Evolutionary conservation across 2,797 vertebrate species (phyloP).

Genomic region (Tapera naevia): DNA sequence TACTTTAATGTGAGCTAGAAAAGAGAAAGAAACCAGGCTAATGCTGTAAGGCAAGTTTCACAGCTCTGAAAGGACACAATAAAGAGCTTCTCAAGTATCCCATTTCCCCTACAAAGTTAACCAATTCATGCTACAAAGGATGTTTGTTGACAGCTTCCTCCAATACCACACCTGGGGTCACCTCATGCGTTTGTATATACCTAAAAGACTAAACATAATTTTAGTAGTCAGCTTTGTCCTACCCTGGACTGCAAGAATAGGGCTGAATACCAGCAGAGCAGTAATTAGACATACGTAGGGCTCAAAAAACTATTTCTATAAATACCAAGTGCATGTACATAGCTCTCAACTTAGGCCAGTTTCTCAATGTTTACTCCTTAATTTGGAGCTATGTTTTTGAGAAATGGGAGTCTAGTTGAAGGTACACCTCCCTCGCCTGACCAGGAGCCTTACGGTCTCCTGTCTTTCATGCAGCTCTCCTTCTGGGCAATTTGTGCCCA

Average conservation of each 20-base stretch:
- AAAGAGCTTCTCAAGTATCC: neutral
- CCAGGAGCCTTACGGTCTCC: neutral
- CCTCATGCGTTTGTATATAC: neutral
- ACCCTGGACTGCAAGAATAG: neutral
- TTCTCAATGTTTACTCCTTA: neutral
- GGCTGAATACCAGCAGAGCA: neutral
- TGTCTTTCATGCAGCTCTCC: neutral
- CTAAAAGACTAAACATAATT: neutral
- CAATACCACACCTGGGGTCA: neutral
- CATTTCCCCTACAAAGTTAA: neutral
- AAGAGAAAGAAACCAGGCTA: neutral
- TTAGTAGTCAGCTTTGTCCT: neutral
- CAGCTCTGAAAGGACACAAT: neutral
- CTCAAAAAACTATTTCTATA: neutral
- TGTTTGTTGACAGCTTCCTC: neutral
- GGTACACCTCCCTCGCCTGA: neutral
- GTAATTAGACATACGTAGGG: accelerated
- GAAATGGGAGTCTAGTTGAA: neutral
- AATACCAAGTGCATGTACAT: neutral
- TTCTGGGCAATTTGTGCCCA: neutral
- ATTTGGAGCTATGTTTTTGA: neutral
- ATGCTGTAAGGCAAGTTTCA: neutral
- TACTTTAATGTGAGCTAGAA: neutral
- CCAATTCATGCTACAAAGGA: neutral
- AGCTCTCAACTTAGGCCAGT: neutral